phyloP scores from a whole-genome alignment of 2,888 invertebrate species.

The Ommatoiulus sabulosus region DNA sequence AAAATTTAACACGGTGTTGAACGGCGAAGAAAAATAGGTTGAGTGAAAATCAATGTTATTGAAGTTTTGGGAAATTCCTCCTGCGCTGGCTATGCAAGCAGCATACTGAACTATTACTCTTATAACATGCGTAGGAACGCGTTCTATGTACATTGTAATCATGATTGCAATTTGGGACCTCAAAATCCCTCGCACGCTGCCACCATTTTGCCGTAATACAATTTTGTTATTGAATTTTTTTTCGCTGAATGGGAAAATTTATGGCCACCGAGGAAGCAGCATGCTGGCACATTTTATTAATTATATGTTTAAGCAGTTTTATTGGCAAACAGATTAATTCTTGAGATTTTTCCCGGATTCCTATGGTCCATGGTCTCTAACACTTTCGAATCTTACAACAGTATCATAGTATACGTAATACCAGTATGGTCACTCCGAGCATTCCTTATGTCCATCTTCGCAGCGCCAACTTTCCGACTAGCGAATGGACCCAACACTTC shows the following conservation, averaged over 20 bases:
- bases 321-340: constrained; percentile 32
- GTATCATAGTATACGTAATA: too few relatives aligned
- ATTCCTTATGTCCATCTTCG: too few relatives aligned
- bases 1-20: constrained; percentile 41
- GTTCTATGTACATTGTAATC: constrained; percentile 25
- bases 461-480: too few relatives aligned
- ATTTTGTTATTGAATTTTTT: constrained; percentile 13
- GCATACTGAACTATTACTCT: neutral
- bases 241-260: neutral
- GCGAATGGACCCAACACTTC: too few relatives aligned
- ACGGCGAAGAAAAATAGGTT: constrained; percentile 30
- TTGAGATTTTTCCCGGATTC: neutral
- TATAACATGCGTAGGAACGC: neutral
- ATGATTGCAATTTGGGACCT: neutral
- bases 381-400: too few relatives aligned
- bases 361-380: neutral
- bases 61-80: neutral
- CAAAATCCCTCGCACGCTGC: neutral
- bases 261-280: neutral
- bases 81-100: neutral
- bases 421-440: too few relatives aligned
- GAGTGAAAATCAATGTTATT: constrained; percentile 46
- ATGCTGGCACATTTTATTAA: neutral
- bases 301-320: constrained; percentile 37
- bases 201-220: neutral